phyloP scores from a whole-genome alignment of 2,888 invertebrate species.

The Drosophila imparisetae region DNA sequence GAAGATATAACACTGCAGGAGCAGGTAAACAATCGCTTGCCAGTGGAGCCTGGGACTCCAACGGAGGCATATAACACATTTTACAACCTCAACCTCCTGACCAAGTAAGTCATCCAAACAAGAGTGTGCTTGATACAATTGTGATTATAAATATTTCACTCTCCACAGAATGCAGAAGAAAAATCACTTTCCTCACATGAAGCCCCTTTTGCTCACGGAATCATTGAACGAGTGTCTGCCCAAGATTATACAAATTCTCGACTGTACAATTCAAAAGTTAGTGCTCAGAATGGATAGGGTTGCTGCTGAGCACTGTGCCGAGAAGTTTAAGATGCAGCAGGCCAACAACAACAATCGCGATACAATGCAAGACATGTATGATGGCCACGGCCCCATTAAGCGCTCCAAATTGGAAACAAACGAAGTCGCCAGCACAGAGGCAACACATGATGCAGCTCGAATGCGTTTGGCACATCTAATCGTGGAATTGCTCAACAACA shows the following conservation, averaged over 20 bases:
- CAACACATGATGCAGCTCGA: slow-evolving; percentile 54
- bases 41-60: slow-evolving; percentile 68
- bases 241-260: slow-evolving; percentile 83
- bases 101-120: slow-evolving; percentile 77
- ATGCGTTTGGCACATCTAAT: slow-evolving; percentile 85
- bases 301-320: slow-evolving; percentile 51
- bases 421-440: slow-evolving; percentile 36
- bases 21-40: slow-evolving; percentile 80
- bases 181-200: slow-evolving; percentile 72
- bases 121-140: neutral
- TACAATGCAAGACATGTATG: slow-evolving; percentile 38
- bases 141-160: neutral
- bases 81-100: slow-evolving; percentile 85
- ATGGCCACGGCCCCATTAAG: slow-evolving; percentile 43
- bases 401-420: slow-evolving; percentile 46
- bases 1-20: slow-evolving; percentile 82
- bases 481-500: slow-evolving; percentile 88
- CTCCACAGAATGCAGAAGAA: slow-evolving; percentile 81
- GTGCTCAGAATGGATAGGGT: slow-evolving; percentile 74
- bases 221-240: slow-evolving; percentile 82
- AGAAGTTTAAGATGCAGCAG: slow-evolving; percentile 53
- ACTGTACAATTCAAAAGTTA: slow-evolving; percentile 79
- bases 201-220: slow-evolving; percentile 72
- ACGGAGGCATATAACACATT: slow-evolving; percentile 84
- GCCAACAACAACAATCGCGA: slow-evolving; percentile 58